Percentiles rank a stretch among this genome's conserved stretches.
phyloP scores from a whole-genome alignment of 2,797 vertebrate genomes.

The Oryzias sinensis region DNA sequence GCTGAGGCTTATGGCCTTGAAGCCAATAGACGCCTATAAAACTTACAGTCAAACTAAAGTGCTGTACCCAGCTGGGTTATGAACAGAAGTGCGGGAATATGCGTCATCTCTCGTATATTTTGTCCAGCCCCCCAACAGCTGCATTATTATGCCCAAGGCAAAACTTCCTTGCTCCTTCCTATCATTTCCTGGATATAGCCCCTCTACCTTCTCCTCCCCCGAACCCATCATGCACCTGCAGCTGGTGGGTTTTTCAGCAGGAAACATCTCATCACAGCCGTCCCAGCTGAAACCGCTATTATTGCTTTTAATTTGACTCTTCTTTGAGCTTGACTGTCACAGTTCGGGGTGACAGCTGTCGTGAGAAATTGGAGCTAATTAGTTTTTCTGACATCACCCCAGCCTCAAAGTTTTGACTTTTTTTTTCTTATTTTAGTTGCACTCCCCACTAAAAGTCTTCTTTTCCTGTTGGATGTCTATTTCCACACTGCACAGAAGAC shows the following conservation, averaged over 20 bases:
- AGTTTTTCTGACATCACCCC: conserved; percentile 51
- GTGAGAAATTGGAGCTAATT: conserved; percentile 63
- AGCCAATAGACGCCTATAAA: conserved; percentile 60
- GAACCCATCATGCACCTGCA: conserved; percentile 43
- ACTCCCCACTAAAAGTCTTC: conserved; percentile 18
- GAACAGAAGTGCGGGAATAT: conserved; percentile 46
- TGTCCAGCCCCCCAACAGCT: conserved; percentile 63
- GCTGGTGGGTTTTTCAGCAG: conserved; percentile 59
- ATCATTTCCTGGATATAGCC: conserved; percentile 59
- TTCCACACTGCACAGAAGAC: conserved; percentile 43
- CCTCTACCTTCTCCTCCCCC: conserved; percentile 29
- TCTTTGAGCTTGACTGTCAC: conserved; percentile 26
- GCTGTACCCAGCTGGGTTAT: conserved; percentile 60
- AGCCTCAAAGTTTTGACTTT: conserved; percentile 48
- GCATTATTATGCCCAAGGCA: conserved; percentile 62
- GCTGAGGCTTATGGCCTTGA: conserved; percentile 44
- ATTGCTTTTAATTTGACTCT: conserved; percentile 30
- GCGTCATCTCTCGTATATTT: conserved; percentile 58
- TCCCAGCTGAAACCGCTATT: conserved; percentile 17
- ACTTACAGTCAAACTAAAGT: conserved; percentile 59
- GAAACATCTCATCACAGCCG: conserved; percentile 39
- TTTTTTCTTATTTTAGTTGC: conserved; percentile 15
- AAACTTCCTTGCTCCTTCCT: conserved; percentile 55
- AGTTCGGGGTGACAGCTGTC: conserved; percentile 69
- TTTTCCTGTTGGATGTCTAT: conserved; percentile 53